Conservation (phyloP, 2,113 vertebrate genomes). For the Phaethornis superciliosus region DNA sequence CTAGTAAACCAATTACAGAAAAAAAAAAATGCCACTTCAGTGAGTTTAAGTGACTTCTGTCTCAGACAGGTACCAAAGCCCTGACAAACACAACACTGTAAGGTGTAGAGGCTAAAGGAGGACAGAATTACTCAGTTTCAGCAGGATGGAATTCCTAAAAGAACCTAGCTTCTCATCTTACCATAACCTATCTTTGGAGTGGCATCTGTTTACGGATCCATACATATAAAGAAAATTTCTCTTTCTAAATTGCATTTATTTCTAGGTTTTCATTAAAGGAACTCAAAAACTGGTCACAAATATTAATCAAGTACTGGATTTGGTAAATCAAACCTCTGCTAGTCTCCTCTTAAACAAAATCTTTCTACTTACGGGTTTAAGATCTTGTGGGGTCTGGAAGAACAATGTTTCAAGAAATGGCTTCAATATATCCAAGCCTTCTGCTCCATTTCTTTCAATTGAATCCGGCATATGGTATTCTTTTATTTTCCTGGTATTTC, state of each 20-base stretch:
- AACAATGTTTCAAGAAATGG: neutral
- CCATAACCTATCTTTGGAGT: slow-evolving; percentile 22
- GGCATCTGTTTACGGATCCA: neutral
- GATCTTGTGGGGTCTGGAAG: neutral
- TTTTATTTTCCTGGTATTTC: neutral
- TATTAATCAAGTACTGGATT: neutral
- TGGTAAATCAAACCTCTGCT: neutral
- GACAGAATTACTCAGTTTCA: neutral
- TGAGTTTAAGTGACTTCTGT: neutral
- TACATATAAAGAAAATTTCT: neutral
- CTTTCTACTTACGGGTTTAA: neutral
- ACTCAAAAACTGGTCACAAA: neutral
- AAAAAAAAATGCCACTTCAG: neutral
- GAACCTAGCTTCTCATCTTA: slow-evolving; percentile 11
- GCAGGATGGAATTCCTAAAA: neutral
- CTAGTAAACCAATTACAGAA: neutral
- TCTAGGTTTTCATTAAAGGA: neutral
- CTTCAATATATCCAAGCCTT: neutral
- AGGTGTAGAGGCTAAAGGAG: neutral
- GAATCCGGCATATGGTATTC: neutral
- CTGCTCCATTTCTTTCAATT: neutral
- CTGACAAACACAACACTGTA: neutral
- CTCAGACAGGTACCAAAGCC: neutral
- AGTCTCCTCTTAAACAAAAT: neutral
- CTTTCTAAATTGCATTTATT: neutral